These are phyloP conservation scores for Thomomys bottae DNA, from an alignment of 2,113 vertebrate genomes.

Conservation along the genomic window DNA sequence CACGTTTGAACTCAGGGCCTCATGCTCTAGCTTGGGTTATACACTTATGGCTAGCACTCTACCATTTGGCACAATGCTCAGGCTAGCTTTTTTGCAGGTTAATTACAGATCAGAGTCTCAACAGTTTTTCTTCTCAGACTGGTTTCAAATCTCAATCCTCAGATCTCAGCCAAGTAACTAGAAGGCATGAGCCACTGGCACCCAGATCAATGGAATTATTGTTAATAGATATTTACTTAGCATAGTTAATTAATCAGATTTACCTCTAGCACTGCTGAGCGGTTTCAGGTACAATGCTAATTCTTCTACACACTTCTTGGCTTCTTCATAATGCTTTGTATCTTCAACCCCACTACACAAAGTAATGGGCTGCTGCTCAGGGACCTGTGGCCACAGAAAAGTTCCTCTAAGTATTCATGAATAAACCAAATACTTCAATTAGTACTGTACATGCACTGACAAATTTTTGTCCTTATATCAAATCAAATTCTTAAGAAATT, in stretches of 20 bases:
- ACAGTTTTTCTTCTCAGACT: no score
- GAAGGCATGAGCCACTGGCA: no score
- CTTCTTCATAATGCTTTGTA: slow-evolving; percentile 98
- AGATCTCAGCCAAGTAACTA: no score
- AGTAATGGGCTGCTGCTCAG: slow-evolving; percentile 95
- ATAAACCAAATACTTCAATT: slow-evolving; percentile 20
- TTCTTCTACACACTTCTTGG: slow-evolving; percentile 98
- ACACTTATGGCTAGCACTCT: no score
- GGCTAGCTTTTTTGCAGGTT: no score
- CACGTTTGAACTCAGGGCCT: no score
- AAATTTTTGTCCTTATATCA: background rate
- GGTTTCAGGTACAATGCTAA: slow-evolving; percentile 98
- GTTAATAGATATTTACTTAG: slow-evolving; percentile 16
- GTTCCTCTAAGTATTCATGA: slow-evolving; percentile 19
- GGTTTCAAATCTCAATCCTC: no score
- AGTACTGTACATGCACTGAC: background rate
- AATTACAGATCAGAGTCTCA: no score
- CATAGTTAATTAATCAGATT: slow-evolving; percentile 1
- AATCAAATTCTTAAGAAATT: slow-evolving; percentile 34
- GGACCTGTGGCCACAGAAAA: slow-evolving; percentile 87
- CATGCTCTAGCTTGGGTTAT: no score
- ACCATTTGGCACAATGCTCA: no score
- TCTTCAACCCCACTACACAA: slow-evolving; percentile 96
- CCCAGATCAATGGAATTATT: background rate
- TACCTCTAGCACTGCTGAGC: slow-evolving; percentile 97